A percentile compares a stretch with the other conserved stretches of the same genome.
phyloP scores from a whole-genome alignment of 2,888 invertebrate species.

The Corythucha ciliata region DNA sequence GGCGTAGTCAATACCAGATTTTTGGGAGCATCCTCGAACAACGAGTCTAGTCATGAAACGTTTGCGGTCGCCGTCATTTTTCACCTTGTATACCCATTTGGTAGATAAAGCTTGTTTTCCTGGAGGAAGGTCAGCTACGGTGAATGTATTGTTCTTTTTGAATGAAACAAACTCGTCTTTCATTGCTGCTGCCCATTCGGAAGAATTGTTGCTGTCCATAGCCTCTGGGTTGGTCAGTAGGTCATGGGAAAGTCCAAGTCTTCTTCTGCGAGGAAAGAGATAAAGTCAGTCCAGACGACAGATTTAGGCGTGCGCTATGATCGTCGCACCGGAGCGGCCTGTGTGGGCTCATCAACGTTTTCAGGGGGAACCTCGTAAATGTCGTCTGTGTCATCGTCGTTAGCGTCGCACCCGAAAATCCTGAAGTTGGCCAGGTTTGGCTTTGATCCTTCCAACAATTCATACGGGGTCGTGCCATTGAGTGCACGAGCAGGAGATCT shows the following conservation, averaged over 20 bases:
- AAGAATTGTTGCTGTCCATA: background rate
- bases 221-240: too few species aligned
- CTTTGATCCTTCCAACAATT: constrained; percentile 18
- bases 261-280: too few species aligned
- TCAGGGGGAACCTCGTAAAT: too few species aligned
- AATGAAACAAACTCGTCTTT: constrained; percentile 18
- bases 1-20: constrained; percentile 27
- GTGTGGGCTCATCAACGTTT: too few species aligned
- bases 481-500: constrained; percentile 18
- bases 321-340: too few species aligned
- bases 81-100: constrained; percentile 29
- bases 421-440: constrained; percentile 15
- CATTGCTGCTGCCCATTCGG: constrained; percentile 17
- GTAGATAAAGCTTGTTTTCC: background rate
- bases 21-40: constrained; percentile 35
- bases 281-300: too few species aligned
- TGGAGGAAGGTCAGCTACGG: constrained; percentile 11
- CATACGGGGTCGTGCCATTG: constrained; percentile 15
- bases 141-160: constrained; percentile 16
- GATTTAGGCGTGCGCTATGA: too few species aligned
- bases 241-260: too few species aligned
- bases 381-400: too few species aligned
- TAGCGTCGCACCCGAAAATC: constrained; percentile 26
- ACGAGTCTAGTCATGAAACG: constrained; percentile 34
- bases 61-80: constrained; percentile 29